Base-by-base conservation (phyloP, 1,140 invertebrate species). In the Phymorhynchus buccinoides region DNA sequence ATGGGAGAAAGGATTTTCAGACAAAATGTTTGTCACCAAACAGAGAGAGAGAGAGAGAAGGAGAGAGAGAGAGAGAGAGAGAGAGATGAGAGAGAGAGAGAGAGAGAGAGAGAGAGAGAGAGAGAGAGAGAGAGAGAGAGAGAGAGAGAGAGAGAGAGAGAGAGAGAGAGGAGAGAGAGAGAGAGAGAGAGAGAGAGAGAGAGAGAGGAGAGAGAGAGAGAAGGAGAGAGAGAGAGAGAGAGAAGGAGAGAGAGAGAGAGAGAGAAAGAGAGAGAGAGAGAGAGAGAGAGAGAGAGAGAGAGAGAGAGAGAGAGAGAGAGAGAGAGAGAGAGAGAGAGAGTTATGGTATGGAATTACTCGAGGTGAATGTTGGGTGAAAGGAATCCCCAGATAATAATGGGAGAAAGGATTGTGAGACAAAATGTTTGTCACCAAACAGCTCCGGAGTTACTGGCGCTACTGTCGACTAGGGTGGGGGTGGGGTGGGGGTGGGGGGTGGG, bases 221-320 rank as follows among this genome's bases (percentile, higher is more conserved):
- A 35, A 39, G 37, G 27, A 32, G n/a, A 73, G 68, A 73, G 68
- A 73, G 68, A 73, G 68, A 27, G 68, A 73, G 68, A 73, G 68
- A 73, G 68, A 73, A 27, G 27, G 27, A 73, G 68, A 27, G 27
- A 73, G 68, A 73, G 27, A 73, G 68, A 73, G 27, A 73, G 27
- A 73, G 27, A 9, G 27, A 27, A 37, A 27, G 27, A 27, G 27
- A 27, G 27, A 73, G 6, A 27, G 27, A 32, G n/a, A 73, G 12
- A 37, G 68, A 37, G 27, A 73, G 12, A 32, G 35, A 37, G 68
- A 37, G n/a, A 37, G 68, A 73, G 27, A 32, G 68, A 73, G 27
- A 32, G n/a, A 73, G n/a, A 32, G n/a, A 32, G 6, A 73, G 68
- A 37, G 68, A 30, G 27, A 73, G 68, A 73, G 27, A n/a, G 27